These are phyloP conservation scores for Nudaria mundana DNA, from an alignment of 2,888 invertebrate species.

Conservation along the genomic window DNA sequence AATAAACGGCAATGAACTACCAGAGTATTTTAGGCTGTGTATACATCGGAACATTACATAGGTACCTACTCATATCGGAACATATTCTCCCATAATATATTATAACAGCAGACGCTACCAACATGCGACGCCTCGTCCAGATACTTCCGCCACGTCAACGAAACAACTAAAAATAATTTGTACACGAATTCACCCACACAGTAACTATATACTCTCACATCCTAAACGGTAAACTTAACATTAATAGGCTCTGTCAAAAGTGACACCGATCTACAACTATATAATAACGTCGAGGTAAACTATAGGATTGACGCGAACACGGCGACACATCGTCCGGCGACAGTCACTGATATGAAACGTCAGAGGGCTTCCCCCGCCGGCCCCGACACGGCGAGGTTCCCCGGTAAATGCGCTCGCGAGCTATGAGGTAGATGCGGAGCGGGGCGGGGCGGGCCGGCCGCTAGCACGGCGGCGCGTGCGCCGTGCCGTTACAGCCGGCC, in stretches of 20 bases:
- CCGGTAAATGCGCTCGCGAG: slow-evolving; percentile 5
- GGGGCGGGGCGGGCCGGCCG: slow-evolving; percentile 13
- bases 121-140: slow-evolving; percentile 15
- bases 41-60: slow-evolving; percentile 38
- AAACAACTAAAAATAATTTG: slow-evolving; percentile 67
- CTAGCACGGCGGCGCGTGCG: slow-evolving; percentile 23
- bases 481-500: slow-evolving; percentile 50
- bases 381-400: not conserved
- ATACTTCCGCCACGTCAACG: slow-evolving; percentile 42
- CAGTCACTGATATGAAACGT: slow-evolving; percentile 63
- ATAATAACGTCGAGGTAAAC: slow-evolving; percentile 72
- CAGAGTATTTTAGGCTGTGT: slow-evolving; percentile 45
- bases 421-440: slow-evolving; percentile 14
- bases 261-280: slow-evolving; percentile 72
- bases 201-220: slow-evolving; percentile 68
- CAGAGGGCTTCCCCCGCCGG: slow-evolving; percentile 34
- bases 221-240: slow-evolving; percentile 73
- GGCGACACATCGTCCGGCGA: slow-evolving; percentile 56
- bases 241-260: slow-evolving; percentile 79
- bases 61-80: slow-evolving; percentile 43
- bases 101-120: slow-evolving; percentile 18
- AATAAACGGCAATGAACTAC: slow-evolving; percentile 16
- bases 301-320: slow-evolving; percentile 71
- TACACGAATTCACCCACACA: slow-evolving; percentile 65
- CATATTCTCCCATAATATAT: slow-evolving; percentile 41